Conservation (phyloP, 1,140 invertebrate genomes). For the Archegozetes longisetosus region DNA sequence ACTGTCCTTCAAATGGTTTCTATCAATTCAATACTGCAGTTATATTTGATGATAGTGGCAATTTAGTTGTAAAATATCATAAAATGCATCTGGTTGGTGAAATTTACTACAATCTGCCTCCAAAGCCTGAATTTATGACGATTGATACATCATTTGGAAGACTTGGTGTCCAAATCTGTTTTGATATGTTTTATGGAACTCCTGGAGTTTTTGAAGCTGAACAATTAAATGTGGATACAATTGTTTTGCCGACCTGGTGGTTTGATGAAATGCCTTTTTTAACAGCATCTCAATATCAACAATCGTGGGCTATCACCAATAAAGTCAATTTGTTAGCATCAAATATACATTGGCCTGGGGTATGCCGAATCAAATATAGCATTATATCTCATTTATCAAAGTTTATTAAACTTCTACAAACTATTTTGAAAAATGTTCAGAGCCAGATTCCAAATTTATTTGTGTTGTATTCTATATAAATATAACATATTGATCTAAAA, state of each 20-base stretch:
- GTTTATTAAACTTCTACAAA: no score
- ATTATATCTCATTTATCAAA: no score
- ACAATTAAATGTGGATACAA: slow-evolving; percentile 40
- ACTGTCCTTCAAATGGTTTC: slow-evolving; percentile 28
- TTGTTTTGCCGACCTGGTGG: slow-evolving; percentile 54
- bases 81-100: slow-evolving; percentile 54
- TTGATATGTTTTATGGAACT: slow-evolving; percentile 49
- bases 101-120: slow-evolving; percentile 33
- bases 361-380: no score
- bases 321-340: slow-evolving; percentile 40
- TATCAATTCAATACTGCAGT: slow-evolving; percentile 56
- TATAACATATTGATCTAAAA: no score
- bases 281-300: slow-evolving; percentile 33
- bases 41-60: slow-evolving; percentile 47
- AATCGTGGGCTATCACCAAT: slow-evolving; percentile 36
- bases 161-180: slow-evolving; percentile 58
- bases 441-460: no score
- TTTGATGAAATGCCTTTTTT: slow-evolving; percentile 51
- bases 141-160: slow-evolving; percentile 38
- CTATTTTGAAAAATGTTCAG: no score
- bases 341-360: slow-evolving; percentile 34
- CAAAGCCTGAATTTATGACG: slow-evolving; percentile 32
- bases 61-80: slow-evolving; percentile 45
- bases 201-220: slow-evolving; percentile 38
- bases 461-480: no score